Percentiles rank a stretch among this genome's conserved stretches.
phyloP scores from a whole-genome alignment of 2,888 invertebrate genomes.

The Mylabris sibirica region DNA sequence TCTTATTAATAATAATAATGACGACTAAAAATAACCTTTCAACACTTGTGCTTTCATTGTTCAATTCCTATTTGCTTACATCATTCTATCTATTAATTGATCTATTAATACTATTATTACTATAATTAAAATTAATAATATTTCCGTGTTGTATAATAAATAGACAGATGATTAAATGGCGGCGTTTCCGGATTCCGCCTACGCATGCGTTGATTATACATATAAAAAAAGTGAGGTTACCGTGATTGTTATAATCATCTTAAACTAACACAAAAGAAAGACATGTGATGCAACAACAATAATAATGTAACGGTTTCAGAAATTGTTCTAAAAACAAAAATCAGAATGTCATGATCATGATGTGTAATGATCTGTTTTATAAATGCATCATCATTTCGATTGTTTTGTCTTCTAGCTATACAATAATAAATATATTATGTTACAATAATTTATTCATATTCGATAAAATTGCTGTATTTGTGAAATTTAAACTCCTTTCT shows the following conservation, averaged over 20 bases:
- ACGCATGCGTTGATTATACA: neutral
- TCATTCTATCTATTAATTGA: slow-evolving; percentile 6
- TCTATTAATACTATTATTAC: neutral
- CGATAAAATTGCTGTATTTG: neutral
- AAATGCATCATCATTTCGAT: neutral
- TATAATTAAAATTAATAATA: neutral
- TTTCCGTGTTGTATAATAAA: neutral
- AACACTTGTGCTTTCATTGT: slow-evolving; percentile 1
- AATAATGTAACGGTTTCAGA: neutral
- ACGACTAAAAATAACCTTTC: slow-evolving; percentile 1
- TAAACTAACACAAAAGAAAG: neutral
- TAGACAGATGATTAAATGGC: neutral
- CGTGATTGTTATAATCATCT: too few species aligned
- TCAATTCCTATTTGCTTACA: slow-evolving; percentile 8
- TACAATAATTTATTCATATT: neutral
- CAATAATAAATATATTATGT: neutral
- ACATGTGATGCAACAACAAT: slow-evolving; percentile 2
- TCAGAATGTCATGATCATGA: neutral
- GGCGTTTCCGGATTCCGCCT: neutral
- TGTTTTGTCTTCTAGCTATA: neutral
- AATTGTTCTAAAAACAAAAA: neutral
- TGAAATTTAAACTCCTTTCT: neutral
- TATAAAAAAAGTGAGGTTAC: neutral
- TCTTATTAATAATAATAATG: neutral
- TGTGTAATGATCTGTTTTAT: neutral